These are phyloP conservation scores for Anhinga anhinga DNA, from an alignment of 2,113 vertebrate genomes.

Conservation along the genomic window DNA sequence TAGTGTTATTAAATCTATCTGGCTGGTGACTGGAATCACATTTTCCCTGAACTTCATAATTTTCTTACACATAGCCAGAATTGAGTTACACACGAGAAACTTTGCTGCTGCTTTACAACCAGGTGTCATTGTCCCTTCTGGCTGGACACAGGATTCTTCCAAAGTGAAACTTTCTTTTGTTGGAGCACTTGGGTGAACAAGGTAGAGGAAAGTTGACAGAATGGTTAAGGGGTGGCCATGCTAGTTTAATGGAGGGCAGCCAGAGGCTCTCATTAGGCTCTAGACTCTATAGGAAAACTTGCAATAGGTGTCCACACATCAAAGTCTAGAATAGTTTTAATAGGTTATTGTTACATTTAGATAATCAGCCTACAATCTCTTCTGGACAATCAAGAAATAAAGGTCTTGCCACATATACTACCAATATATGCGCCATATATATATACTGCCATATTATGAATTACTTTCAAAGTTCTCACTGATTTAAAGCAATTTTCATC, in stretches of 20 bases:
- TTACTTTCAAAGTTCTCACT: background rate
- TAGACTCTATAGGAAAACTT: background rate
- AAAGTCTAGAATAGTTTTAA: background rate
- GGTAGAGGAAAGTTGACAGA: background rate
- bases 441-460: background rate
- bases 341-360: background rate
- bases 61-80: background rate
- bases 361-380: background rate
- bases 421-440: background rate
- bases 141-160: background rate
- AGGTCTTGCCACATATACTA: background rate
- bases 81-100: background rate
- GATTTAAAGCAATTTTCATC: background rate
- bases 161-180: background rate
- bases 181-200: background rate
- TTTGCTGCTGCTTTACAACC: background rate
- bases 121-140: background rate
- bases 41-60: background rate
- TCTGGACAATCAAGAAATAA: background rate
- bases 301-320: background rate
- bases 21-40: background rate
- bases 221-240: background rate
- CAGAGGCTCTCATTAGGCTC: background rate
- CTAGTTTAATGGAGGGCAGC: background rate
- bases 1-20: background rate